Evolutionary conservation across 2,797 vertebrate genomes (phyloP), one percentile per base, ranked within the genome.

Genomic region (Spinus pinus): DNA sequence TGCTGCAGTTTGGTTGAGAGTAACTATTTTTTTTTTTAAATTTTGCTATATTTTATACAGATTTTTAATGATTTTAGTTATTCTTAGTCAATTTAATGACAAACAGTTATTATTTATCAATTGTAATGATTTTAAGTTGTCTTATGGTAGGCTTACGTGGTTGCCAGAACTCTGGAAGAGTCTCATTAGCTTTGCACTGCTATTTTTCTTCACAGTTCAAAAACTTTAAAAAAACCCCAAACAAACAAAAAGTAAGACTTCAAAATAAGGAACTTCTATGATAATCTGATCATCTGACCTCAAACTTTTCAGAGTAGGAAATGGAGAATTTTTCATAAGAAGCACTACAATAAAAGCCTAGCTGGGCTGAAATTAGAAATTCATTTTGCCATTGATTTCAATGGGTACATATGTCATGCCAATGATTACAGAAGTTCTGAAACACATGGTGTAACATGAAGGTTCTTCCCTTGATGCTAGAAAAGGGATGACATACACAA

Each of bases 331-430:
- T 78, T 47, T 69, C 21, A 57, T 64, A 64, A 67, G 25, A 15
- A 57, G 10, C 10, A 14, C 44, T 58, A 1, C 57, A 22, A 15
- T 53, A 69, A 53, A 90, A 80, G 10, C 33, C 46, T 69, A 10
- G 7, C 4, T 57, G 23, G 22, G 16, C 28, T 44, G 51, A 66
- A 86, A 44, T 69, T 28, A 54, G 20, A 50, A 84, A 25, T 51
- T 85, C 2, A 5, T 77, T 80, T 77, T 81, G 30, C 8, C 14
- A 5, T 57, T 75, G 41, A 16, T 46, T 85, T 37, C 20, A 66
- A 31, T 41, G 24, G 8, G 23, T 8, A 22, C 0, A 0, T 39
- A 7, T 65, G 56, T 67, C 0, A 1, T 75, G 11, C 28, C 31
- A 56, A 2, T 1, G 7, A 27, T 37, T 28, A 31, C 13, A 77